Conservation (phyloP, 2,113 vertebrate genomes). For the Melanerpes aurifrons region DNA sequence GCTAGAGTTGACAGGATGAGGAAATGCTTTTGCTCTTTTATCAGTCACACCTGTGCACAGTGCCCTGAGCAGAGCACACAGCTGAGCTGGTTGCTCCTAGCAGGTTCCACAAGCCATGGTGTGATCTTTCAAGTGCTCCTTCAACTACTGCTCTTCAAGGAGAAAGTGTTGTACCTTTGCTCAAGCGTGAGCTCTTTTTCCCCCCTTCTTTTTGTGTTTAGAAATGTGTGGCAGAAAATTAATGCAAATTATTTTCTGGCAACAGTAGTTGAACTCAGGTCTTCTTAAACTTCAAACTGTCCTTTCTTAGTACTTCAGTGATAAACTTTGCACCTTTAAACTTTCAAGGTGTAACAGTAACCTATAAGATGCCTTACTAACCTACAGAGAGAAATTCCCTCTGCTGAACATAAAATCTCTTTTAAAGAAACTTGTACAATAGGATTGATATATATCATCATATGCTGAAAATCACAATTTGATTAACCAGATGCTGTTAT, state of each 20-base stretch:
- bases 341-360: background rate
- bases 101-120: background rate
- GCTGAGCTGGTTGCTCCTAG: background rate
- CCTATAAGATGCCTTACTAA: background rate
- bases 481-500: slow-evolving; percentile 43
- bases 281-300: background rate
- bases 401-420: background rate
- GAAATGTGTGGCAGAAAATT: background rate
- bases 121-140: background rate
- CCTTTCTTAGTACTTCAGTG: background rate
- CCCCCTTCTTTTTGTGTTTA: background rate
- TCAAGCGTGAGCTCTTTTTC: background rate
- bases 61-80: background rate
- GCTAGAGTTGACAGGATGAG: background rate
- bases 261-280: background rate
- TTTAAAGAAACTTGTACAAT: background rate
- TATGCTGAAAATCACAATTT: background rate
- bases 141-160: background rate
- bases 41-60: background rate
- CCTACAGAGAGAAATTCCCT: background rate
- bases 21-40: background rate
- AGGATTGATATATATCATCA: background rate
- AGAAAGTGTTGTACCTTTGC: background rate
- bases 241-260: background rate
- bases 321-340: background rate